Base-by-base conservation (phyloP, 2,888 invertebrate species). In the Caenorhabditis sinica region DNA sequence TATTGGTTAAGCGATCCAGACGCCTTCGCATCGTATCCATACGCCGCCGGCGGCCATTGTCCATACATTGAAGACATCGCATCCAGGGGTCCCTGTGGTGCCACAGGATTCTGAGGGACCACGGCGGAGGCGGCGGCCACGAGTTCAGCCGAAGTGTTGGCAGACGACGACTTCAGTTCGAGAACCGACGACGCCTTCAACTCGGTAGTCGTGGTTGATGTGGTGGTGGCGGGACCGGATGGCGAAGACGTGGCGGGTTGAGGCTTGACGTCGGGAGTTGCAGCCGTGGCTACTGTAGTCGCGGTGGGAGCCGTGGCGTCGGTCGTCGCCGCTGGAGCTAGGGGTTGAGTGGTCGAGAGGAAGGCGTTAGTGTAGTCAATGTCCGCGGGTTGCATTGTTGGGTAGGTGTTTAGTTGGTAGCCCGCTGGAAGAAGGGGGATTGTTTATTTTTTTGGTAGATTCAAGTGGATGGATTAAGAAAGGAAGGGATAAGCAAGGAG, bases 11-110 rank as follows among this genome's bases (percentile, higher is more conserved):
- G 43, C 2, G 82, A 49, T 53, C 36, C 60, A 2, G 69, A 51
- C 8, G 82, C 71, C 25, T 82, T 82, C n/a, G 63, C 60, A 6
- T 82, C 82, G 43, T 71, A 74, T 33, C 56, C 58, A 20, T 76
- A 76, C 0, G 69, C 23, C 8, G 69, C 23, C 13, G 49, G 8
- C 6, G 20, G 65, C 76, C 76, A 76, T 17, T 53, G 40, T 28
- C 71, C 71, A 51, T 82, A 82, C 82, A 82, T 82, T n/a, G 71
- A 71, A 1, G 75, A 49, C 74, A 82, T 82, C 2, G 82, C 65
- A 36, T 80, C 80, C 2, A 80, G 43, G 20, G 80, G 72, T 49
- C 20, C 49, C 49, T 49, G 49, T n/a, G 49, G 49, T 1, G 74
- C n/a, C 2, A 65, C 5, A 17, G 33, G 60, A 51, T 17, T 25